Base-by-base conservation (phyloP, 2,888 invertebrate species). In the Aphodius granarius region DNA sequence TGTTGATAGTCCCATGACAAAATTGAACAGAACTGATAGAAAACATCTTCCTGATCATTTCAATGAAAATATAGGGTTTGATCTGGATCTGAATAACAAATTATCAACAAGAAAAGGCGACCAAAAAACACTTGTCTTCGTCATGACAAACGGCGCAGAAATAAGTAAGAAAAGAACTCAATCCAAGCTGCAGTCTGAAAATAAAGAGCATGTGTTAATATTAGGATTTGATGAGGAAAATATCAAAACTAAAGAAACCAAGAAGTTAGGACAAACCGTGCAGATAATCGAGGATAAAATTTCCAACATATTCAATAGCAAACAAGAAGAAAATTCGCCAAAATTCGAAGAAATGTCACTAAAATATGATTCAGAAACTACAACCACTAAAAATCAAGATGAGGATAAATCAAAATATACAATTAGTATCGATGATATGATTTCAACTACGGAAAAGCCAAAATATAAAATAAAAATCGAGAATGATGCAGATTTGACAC, bases 21-120 rank as follows among this genome's bases (percentile, higher is more conserved):
- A 85, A 80, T 78, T 87, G 70, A 87, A 86, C 77, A 79, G 87
- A 76, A 87, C 87, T 0, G 84, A 85, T 78, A 81, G 87, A 73
- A 87, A 87, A 79, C 85, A 87, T 77, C 77, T 86, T 16, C 87
- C 87, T 17, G 76, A 78, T n/a, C 77, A 75, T 63, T 71, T 75
- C 17, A 74, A 77, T 20, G 79, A 78, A 66, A 76, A 76, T 16
- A 77, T 76, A 66, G 77, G 78, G 20, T 77, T 81, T 63, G 78
- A 80, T 68, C 73, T 78, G 20, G 80, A 80, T 73, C 78, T 80
- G 15, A 78, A 78, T 64, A 79, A 80, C 66, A 73, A 78, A 62
- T 73, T 78, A 62, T 70, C 73, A n/a, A 71, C 19, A 21, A 76
- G 75, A n/a, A 68, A 76, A 63, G 71, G 66, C 3, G 72, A 73